Percentiles rank a stretch among this genome's conserved stretches.
Conservation (phyloP, 2,888 invertebrate species). For the Drosophila infuscata region DNA sequence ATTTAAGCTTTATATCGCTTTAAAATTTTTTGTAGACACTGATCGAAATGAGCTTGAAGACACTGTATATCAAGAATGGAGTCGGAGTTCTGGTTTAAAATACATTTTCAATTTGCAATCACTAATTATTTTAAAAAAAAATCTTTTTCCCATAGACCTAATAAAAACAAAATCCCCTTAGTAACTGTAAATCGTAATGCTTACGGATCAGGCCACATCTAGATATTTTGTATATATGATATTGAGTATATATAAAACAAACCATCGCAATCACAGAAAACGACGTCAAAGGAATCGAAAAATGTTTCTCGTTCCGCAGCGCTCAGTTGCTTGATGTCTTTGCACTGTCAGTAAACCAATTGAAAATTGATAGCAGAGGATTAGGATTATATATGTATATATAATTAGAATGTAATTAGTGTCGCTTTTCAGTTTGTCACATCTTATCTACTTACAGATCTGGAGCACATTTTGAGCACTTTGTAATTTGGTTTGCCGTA, state of each 20-base stretch:
- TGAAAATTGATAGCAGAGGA: constrained; percentile 2
- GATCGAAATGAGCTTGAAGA: too few species aligned
- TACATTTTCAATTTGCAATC: neutral
- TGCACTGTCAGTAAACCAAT: constrained; percentile 37
- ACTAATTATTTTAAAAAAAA: neutral
- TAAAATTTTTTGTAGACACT: too few species aligned
- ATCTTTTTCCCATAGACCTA: neutral
- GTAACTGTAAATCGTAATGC: neutral
- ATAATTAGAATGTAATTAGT: neutral
- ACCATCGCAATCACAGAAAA: constrained; percentile 88
- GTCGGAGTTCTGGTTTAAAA: neutral
- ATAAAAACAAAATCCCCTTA: neutral
- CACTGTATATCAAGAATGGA: neutral
- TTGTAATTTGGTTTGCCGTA: neutral
- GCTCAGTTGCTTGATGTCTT: constrained; percentile 61
- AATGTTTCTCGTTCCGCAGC: constrained; percentile 79
- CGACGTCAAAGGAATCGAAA: constrained; percentile 86
- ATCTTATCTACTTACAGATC: constrained; percentile 47
- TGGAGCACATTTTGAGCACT: constrained; percentile 28
- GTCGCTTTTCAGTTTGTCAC: constrained; percentile 20
- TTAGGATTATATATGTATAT: constrained; percentile 6
- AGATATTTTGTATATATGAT: neutral
- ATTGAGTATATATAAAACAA: constrained; percentile 2
- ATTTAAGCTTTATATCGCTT: too few species aligned
- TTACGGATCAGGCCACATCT: neutral